A percentile compares a stretch with the other conserved stretches of the same genome.
phyloP scores from a whole-genome alignment of 37 sponge, comb jelly and placozoan species.

The Oopsacas minuta region DNA sequence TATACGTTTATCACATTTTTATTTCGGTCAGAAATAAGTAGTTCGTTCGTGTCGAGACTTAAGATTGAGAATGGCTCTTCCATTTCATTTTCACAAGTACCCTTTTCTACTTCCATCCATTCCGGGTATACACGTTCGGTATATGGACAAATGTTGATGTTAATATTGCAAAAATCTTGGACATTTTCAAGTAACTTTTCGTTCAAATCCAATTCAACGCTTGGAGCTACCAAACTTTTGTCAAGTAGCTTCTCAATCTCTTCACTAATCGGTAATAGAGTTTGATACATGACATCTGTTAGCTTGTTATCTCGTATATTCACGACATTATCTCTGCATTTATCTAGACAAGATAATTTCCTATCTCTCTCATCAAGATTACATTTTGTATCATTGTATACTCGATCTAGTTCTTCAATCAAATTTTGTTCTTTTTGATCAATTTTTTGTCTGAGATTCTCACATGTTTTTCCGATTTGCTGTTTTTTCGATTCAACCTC shows the following conservation, averaged over 20 bases:
- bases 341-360: not conserved
- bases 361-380: not conserved
- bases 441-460: not conserved
- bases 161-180: not conserved
- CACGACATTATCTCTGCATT: not conserved
- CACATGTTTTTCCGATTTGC: not conserved
- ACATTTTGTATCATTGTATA: not conserved
- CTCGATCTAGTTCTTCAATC: not conserved
- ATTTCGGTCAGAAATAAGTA: not conserved
- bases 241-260: not conserved
- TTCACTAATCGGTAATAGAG: not conserved
- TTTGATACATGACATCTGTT: not conserved
- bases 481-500: not conserved
- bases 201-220: not conserved
- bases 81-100: not conserved
- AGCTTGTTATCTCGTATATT: not conserved
- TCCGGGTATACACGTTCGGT: constrained; percentile 1
- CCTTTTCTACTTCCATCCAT: not conserved
- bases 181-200: not conserved
- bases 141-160: not conserved
- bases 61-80: not conserved
- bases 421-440: not conserved
- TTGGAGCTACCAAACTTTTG: not conserved
- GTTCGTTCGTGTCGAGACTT: not conserved
- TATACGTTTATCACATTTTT: not conserved